Base-by-base conservation (phyloP, 1,140 invertebrate species). In the Heliconius hewitsoni region DNA sequence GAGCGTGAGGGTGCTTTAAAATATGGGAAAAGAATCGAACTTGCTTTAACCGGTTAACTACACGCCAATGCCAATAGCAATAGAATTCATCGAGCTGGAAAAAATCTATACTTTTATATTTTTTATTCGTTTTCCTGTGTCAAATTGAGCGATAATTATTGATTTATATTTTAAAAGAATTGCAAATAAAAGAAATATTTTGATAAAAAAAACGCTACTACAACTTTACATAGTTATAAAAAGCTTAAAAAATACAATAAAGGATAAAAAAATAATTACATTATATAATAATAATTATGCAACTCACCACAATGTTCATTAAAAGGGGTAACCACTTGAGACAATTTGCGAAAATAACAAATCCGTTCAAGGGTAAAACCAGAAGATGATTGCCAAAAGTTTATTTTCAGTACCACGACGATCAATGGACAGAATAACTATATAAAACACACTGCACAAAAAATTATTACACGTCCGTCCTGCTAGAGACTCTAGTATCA, bases 341-440 rank as follows among this genome's bases (percentile, higher is more conserved):
- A 66, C 73, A 81, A 84, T 81, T n/a, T 39, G 76, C 80, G 79
- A 83, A 79, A 81, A 73, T 80, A 50, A 80, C 70, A 82, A 72
- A 72, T 72, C 37, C 71, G 77, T 83, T 86, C 90, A 91, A 89
- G 87, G 87, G 85, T 89, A 88, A 78, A 82, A 74, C 37, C 60
- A 70, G 60, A 79, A 60, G 75, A 57, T 79, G 79, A 79, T 84
- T 92, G 90, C 90, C 90, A 92, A 83, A 80, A 76, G 81, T 87
- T 90, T 93, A 92, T 93, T 93, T 91, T 66, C 87, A 89, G 57
- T 42, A 55, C 52, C 79, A 81, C 78, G 57, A 60, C 87, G 84
- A 89, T 90, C 87, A 91, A 83, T 85, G 84, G 82, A 80, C 76
- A 76, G 73, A 74, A 52, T 37, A 91, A 90, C 91, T 85, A 93